Percentiles rank a stretch among this genome's conserved stretches.
Conservation (phyloP, 37 sponge, comb jelly and placozoan genomes). For the Cladorhizidae sp. region DNA sequence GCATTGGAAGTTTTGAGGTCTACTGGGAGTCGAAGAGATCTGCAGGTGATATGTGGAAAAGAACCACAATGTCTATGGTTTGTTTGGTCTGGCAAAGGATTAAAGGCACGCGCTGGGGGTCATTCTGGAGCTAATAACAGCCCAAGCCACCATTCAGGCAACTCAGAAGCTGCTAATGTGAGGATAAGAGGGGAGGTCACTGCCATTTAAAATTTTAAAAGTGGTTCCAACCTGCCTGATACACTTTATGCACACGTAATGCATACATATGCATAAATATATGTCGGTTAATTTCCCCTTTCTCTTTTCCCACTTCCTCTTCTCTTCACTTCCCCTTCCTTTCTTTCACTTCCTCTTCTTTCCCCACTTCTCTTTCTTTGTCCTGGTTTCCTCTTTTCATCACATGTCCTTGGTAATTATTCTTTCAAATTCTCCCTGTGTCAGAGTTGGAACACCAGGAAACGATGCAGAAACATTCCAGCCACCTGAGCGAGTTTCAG, state of each 20-base stretch:
- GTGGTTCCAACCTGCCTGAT: background rate
- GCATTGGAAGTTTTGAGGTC: too few relatives aligned
- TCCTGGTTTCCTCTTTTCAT: background rate
- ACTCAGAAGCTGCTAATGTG: too few relatives aligned
- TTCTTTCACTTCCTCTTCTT: background rate
- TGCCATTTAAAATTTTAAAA: too few relatives aligned
- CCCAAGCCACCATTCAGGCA: too few relatives aligned
- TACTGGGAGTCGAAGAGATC: too few relatives aligned
- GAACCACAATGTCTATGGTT: too few relatives aligned
- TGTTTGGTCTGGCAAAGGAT: too few relatives aligned
- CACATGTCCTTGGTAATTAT: background rate
- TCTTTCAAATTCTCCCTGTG: background rate
- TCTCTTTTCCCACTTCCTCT: slow-evolving; percentile 10
- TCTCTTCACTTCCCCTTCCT: background rate
- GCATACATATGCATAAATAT: too few relatives aligned
- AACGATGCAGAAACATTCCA: slow-evolving; percentile 21
- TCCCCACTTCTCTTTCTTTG: background rate
- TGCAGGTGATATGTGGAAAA: too few relatives aligned
- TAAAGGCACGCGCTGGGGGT: too few relatives aligned
- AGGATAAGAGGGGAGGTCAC: too few relatives aligned
- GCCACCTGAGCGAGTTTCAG: slow-evolving; percentile 45
- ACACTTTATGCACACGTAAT: background rate
- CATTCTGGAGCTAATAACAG: too few relatives aligned
- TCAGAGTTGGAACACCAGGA: slow-evolving; percentile 37
- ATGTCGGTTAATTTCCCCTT: background rate